Evolutionary conservation across 2,113 vertebrate genomes (phyloP).

Genomic region (Oenanthe oenanthe): DNA sequence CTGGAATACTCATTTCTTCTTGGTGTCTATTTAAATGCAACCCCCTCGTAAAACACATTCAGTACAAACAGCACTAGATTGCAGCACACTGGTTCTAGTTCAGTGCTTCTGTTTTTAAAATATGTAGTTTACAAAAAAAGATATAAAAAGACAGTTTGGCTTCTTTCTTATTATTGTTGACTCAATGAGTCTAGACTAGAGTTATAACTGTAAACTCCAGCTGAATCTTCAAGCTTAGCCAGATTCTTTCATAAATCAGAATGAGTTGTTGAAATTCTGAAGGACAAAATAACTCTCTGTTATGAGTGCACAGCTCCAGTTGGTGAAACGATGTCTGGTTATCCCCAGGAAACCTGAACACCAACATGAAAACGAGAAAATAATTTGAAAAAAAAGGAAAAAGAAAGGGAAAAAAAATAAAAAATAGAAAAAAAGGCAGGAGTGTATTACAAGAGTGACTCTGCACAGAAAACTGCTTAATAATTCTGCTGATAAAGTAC

Average conservation of each 20-base stretch:
- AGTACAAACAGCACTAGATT: not conserved
- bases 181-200: not conserved
- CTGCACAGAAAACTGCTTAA: constrained; percentile 55
- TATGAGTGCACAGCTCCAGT: not conserved
- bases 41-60: not conserved
- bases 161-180: constrained; percentile 12
- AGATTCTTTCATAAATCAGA: constrained; percentile 33
- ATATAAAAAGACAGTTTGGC: not conserved
- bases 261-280: constrained; percentile 12
- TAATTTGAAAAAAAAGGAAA: not conserved
- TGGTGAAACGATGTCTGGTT: not conserved
- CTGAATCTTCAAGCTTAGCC: constrained; percentile 33
- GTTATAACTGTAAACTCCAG: constrained; percentile 17
- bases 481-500: constrained; percentile 52
- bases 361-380: not conserved
- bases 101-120: not conserved
- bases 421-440: no score
- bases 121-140: not conserved
- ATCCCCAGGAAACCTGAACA: not conserved
- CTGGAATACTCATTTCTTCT: not conserved
- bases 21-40: not conserved
- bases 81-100: not conserved
- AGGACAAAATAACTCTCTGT: constrained; percentile 27
- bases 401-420: fast-evolving
- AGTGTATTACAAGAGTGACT: not conserved